Evolutionary conservation across 2,888 invertebrate species (phyloP).

Genomic region (Steinernema hermaphroditum): DNA sequence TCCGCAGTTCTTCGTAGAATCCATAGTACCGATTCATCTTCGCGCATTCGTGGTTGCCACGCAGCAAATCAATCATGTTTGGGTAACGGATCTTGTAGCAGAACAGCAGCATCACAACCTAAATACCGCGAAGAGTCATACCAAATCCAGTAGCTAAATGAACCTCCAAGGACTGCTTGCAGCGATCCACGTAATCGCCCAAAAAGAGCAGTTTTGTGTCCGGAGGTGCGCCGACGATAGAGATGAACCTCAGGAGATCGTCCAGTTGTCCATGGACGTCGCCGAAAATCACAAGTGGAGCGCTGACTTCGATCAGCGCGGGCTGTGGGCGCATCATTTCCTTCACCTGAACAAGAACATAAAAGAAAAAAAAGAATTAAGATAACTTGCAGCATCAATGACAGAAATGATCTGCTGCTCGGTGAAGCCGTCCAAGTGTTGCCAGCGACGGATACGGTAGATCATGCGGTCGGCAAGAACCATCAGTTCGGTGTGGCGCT

Average conservation of each 20-base stretch:
- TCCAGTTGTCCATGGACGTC: slow-evolving; percentile 57
- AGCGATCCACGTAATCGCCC: slow-evolving; percentile 61
- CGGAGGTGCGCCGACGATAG: slow-evolving; percentile 53
- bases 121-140: not conserved
- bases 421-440: slow-evolving; percentile 34
- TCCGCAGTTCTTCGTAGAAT: slow-evolving; percentile 53
- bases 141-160: not conserved
- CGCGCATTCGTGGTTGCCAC: slow-evolving; percentile 59
- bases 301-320: slow-evolving; percentile 44
- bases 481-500: slow-evolving; percentile 12
- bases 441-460: slow-evolving; percentile 32
- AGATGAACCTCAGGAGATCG: slow-evolving; percentile 46
- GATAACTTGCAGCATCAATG: slow-evolving; percentile 13
- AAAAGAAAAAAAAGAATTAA: not conserved
- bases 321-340: slow-evolving; percentile 40
- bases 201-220: slow-evolving; percentile 50
- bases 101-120: slow-evolving; percentile 53
- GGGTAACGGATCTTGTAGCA: slow-evolving; percentile 54
- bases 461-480: slow-evolving; percentile 33
- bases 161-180: slow-evolving; percentile 54
- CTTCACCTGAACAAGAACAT: slow-evolving; percentile 35
- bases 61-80: slow-evolving; percentile 47
- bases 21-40: slow-evolving; percentile 55
- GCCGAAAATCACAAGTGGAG: slow-evolving; percentile 55
- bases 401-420: slow-evolving; percentile 33